Base-by-base conservation (phyloP, 2,797 vertebrate genomes). In the Stomatorhinus walkeri region DNA sequence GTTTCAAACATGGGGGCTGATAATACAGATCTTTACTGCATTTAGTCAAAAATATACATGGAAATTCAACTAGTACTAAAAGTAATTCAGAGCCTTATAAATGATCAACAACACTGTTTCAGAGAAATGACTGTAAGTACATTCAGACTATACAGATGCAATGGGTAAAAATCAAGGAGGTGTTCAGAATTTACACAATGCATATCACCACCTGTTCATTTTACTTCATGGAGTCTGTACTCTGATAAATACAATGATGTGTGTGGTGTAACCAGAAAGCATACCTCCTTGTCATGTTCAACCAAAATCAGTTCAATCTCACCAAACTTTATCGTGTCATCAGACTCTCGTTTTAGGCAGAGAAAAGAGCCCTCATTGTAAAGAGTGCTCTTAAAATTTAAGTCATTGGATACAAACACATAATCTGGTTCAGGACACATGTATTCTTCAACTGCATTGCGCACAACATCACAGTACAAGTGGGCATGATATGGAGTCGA, bases 381-480 rank as follows among this genome's bases (percentile, higher is more conserved):
- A 56, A 89, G 54, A n/a, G 89, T 91, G 16, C 90, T 89, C 81
- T 91, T 91, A 24, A 89, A 89, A 9, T 87, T 83, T 9, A 90
- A 88, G 61, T 89, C 72, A 59, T 85, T 81, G 46, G 46, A 48
- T 48, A 48, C 46, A 22, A 24, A 24, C 12, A 89, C 85, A 84
- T 88, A 76, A 52, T 88, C 87, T 79, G 46, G n/a, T 49, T 76
- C 87, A 76, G 68, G 36, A 40, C 36, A 36, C 36, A 40, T 40
- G 36, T 36, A 3, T 40, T 40, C 36, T 40, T 40, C 36, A 76
- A 51, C 43, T 49, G 87, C 68, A 24, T 51, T 51, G 36, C 10
- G 64, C 24, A 88, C 87, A 76, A 61, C 48, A 49, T 88, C 87
- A 88, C 68, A 81, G 87, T 88, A 88, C 87, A 88, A 46, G 28